Evolutionary conservation across 1,140 invertebrate genomes (phyloP).

Genomic region (Atta colombica): DNA sequence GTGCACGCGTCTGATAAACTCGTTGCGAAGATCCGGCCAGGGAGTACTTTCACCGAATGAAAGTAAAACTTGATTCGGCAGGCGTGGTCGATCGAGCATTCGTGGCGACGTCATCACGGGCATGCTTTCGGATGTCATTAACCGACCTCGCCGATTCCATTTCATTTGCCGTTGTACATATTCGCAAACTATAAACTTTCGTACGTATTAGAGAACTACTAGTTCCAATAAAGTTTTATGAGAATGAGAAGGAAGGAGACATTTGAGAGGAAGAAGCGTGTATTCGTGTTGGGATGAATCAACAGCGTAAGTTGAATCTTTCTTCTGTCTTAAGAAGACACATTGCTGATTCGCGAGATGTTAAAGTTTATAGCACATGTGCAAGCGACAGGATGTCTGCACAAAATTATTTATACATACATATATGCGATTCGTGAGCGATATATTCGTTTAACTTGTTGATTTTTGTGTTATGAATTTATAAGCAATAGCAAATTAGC

Average conservation of each 20-base stretch:
- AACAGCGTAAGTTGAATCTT: background rate
- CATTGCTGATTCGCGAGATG: slow-evolving; percentile 5
- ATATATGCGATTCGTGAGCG: background rate
- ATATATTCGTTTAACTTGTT: background rate
- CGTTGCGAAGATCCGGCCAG: slow-evolving; percentile 17
- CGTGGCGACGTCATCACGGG: slow-evolving; percentile 24
- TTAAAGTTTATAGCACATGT: slow-evolving; percentile 15
- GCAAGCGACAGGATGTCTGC: slow-evolving; percentile 18
- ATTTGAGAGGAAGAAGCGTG: background rate
- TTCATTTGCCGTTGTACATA: slow-evolving; percentile 54
- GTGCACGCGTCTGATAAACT: slow-evolving; percentile 67
- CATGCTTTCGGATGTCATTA: slow-evolving; percentile 68
- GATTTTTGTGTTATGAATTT: background rate
- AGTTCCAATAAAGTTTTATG: slow-evolving; percentile 67
- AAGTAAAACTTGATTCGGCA: slow-evolving; percentile 76
- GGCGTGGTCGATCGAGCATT: slow-evolving; percentile 22
- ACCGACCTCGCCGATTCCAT: slow-evolving; percentile 67
- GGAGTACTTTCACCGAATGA: slow-evolving; percentile 75
- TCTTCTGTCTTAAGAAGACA: background rate
- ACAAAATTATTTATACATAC: background rate
- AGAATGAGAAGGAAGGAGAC: background rate
- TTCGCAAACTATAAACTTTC: slow-evolving; percentile 50
- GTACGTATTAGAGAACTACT: background rate
- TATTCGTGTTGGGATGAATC: background rate
- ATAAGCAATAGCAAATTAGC: background rate